Conservation (phyloP, 2,888 invertebrate genomes). For the Hypomecis punctinalis region DNA sequence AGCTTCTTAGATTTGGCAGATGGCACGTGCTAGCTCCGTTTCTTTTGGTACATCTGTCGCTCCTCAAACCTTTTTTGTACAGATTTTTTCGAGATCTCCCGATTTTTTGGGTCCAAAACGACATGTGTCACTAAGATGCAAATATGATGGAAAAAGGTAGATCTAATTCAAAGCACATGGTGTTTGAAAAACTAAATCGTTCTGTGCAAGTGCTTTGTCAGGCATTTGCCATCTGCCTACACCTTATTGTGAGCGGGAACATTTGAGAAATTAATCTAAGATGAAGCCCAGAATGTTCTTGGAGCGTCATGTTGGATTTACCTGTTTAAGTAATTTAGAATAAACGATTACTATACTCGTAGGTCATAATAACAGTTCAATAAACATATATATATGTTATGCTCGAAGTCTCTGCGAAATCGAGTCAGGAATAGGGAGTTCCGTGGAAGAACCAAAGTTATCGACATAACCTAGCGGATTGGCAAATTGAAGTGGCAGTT, state of each 20-base stretch:
- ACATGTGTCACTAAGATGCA: constrained; percentile 82
- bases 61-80: constrained; percentile 68
- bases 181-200: constrained; percentile 76
- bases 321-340: too few relatives aligned
- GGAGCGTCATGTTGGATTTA: neutral
- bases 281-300: constrained; percentile 23
- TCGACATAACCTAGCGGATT: too few relatives aligned
- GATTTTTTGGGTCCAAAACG: constrained; percentile 58
- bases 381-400: too few relatives aligned
- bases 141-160: constrained; percentile 75
- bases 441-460: too few relatives aligned
- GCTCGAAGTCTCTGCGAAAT: too few relatives aligned
- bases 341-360: too few relatives aligned
- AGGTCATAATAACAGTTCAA: too few relatives aligned
- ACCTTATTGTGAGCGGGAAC: constrained; percentile 59
- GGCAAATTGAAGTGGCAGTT: too few relatives aligned
- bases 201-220: constrained; percentile 75
- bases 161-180: constrained; percentile 78
- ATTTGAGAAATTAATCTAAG: constrained; percentile 21
- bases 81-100: constrained; percentile 62
- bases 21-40: constrained; percentile 80
- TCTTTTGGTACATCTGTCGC: constrained; percentile 81
- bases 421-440: too few relatives aligned
- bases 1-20: constrained; percentile 81
- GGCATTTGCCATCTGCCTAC: constrained; percentile 70